These are phyloP conservation scores for Drosophila sproati DNA, from an alignment of 1,140 invertebrate species.

Conservation along the genomic window DNA sequence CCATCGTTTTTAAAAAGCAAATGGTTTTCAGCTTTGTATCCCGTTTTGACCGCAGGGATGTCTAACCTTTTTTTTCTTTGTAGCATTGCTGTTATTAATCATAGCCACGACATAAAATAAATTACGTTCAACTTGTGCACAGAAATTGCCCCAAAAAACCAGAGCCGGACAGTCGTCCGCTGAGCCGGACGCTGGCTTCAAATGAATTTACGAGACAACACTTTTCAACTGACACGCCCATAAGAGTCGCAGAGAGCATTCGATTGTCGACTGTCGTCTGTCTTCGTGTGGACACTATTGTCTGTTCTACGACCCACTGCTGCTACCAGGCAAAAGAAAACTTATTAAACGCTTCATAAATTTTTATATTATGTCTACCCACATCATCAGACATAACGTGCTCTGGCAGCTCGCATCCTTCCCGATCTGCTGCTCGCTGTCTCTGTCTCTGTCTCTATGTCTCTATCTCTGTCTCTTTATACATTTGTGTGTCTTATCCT, in stretches of 20 bases:
- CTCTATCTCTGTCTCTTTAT: constrained; percentile 9
- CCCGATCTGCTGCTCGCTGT: constrained; percentile 24
- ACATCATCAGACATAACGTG: constrained; percentile 82
- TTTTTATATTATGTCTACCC: constrained; percentile 83
- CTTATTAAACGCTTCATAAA: constrained; percentile 84
- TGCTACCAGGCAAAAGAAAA: constrained; percentile 64
- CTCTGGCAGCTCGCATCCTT: constrained; percentile 33
- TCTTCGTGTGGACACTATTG: constrained; percentile 33
- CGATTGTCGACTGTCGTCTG: constrained; percentile 52
- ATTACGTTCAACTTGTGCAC: constrained; percentile 76
- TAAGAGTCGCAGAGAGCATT: constrained; percentile 52
- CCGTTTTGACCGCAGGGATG: constrained; percentile 52
- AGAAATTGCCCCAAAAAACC: constrained; percentile 56
- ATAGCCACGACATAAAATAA: constrained; percentile 80
- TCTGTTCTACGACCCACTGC: constrained; percentile 13
- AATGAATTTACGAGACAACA: constrained; percentile 83
- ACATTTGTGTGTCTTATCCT: constrained; percentile 66
- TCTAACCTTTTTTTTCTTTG: constrained; percentile 47
- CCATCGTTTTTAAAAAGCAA: constrained; percentile 64
- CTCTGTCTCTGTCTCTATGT: constrained; percentile 14
- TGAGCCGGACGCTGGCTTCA: constrained; percentile 54
- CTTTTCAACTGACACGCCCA: constrained; percentile 76
- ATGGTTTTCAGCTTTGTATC: constrained; percentile 47
- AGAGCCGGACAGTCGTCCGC: constrained; percentile 39
- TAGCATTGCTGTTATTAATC: constrained; percentile 71